These are phyloP conservation scores for Agonopterix subpropinquella DNA, from an alignment of 2,888 invertebrate species.

Conservation along the genomic window DNA sequence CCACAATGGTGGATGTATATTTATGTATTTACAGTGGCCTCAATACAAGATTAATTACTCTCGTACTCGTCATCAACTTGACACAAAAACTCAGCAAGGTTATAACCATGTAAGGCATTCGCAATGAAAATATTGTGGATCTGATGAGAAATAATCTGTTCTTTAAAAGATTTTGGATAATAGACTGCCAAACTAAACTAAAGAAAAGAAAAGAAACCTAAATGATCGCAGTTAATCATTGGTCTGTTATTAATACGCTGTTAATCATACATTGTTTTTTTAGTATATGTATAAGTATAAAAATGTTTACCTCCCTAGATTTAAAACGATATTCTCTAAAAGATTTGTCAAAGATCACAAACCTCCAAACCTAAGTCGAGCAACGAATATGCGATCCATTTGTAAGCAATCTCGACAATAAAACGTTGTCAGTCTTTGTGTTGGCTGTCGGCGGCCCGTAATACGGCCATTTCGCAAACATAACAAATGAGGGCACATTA, in stretches of 20 bases:
- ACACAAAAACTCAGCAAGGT: slow-evolving; percentile 6
- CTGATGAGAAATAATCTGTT: too few species aligned
- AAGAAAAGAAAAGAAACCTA: too few species aligned
- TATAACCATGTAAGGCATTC: not conserved
- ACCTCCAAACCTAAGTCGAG: slow-evolving; percentile 14
- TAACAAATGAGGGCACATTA: slow-evolving; percentile 67
- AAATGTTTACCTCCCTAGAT: too few species aligned
- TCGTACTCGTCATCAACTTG: slow-evolving; percentile 1
- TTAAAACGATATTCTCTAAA: too few species aligned
- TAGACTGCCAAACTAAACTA: too few species aligned
- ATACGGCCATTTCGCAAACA: slow-evolving; percentile 55
- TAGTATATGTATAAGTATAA: too few species aligned
- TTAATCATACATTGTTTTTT: too few species aligned
- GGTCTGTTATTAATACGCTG: too few species aligned
- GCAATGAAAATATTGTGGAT: not conserved
- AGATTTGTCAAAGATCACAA: too few species aligned
- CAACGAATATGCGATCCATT: slow-evolving; percentile 49
- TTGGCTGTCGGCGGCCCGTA: slow-evolving; percentile 47
- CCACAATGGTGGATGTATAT: too few species aligned
- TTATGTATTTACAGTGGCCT: slow-evolving; percentile 8
- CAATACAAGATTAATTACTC: slow-evolving; percentile 7
- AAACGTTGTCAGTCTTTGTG: slow-evolving; percentile 62
- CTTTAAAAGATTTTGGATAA: too few species aligned
- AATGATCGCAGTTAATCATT: too few species aligned
- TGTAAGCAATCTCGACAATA: slow-evolving; percentile 64